These are phyloP conservation scores for Amblyopsis hoosieri DNA, from an alignment of 2,797 vertebrate species.

Conservation along the genomic window DNA sequence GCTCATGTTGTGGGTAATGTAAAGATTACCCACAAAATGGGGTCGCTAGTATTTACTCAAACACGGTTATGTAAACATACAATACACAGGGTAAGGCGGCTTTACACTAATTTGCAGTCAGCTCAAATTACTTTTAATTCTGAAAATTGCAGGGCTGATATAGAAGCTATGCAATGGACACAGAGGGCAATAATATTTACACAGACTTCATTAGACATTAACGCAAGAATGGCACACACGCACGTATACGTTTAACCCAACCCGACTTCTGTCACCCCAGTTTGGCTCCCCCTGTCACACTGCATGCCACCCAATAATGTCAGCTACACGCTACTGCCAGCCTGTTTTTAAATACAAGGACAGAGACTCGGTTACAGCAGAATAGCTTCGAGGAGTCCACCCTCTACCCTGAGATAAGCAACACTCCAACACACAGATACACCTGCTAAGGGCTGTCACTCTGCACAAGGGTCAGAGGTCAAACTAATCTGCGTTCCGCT, in stretches of 20 bases:
- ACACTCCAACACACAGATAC: slow-evolving; percentile 38
- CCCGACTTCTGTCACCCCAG: slow-evolving; percentile 63
- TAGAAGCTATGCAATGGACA: slow-evolving; percentile 49
- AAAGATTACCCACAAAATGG: slow-evolving; percentile 33
- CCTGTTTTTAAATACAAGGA: slow-evolving; percentile 81
- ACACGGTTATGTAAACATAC: slow-evolving; percentile 8
- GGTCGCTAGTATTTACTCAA: slow-evolving; percentile 31
- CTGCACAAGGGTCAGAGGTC: slow-evolving; percentile 69
- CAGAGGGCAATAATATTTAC: slow-evolving; percentile 68
- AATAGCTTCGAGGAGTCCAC: slow-evolving; percentile 70
- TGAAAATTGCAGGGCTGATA: slow-evolving; percentile 63
- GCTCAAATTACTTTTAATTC: slow-evolving; percentile 78
- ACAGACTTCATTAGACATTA: slow-evolving; percentile 61
- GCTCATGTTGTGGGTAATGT: background rate
- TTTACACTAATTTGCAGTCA: slow-evolving; percentile 69
- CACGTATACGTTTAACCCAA: slow-evolving; percentile 56
- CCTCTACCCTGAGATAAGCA: slow-evolving; percentile 25
- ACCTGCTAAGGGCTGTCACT: slow-evolving; percentile 74
- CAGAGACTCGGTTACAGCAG: slow-evolving; percentile 77
- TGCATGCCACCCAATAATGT: slow-evolving; percentile 71
- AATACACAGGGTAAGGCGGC: slow-evolving; percentile 26
- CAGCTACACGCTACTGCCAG: slow-evolving; percentile 68
- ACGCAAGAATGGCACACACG: slow-evolving; percentile 24
- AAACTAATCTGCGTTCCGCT: slow-evolving; percentile 74
- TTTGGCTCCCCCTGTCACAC: slow-evolving; percentile 56